A percentile compares a stretch with the other conserved stretches of the same genome.
Evolutionary conservation across 2,797 vertebrate genomes (phyloP).

Genomic region (Botia almorhae): DNA sequence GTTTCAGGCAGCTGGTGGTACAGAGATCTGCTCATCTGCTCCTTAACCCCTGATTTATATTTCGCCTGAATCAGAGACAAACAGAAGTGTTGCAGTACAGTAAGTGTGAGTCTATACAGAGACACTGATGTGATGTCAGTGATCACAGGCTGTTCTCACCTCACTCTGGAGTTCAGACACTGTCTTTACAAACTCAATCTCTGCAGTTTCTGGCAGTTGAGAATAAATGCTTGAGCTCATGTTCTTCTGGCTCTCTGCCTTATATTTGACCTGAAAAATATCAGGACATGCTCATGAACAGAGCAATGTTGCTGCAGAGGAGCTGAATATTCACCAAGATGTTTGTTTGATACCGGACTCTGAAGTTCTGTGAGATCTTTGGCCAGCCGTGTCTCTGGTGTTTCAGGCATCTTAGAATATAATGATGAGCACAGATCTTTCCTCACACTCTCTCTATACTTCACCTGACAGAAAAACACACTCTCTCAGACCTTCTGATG

Average conservation of each 20-base stretch:
- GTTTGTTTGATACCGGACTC: constrained; percentile 81
- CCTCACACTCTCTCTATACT: constrained; percentile 85
- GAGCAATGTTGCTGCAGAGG: background rate
- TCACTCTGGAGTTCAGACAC: constrained; percentile 81
- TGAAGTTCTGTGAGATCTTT: constrained; percentile 84
- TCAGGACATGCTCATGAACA: background rate
- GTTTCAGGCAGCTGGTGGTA: constrained; percentile 85
- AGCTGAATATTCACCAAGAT: background rate
- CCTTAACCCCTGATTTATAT: constrained; percentile 79
- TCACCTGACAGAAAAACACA: constrained; percentile 72
- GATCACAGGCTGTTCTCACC: constrained; percentile 67
- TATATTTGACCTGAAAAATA: constrained; percentile 31
- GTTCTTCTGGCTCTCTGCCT: constrained; percentile 21
- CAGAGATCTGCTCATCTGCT: constrained; percentile 76
- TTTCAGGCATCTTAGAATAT: constrained; percentile 86
- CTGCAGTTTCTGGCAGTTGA: constrained; percentile 53
- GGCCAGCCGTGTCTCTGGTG: constrained; percentile 86
- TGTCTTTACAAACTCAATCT: constrained; percentile 55
- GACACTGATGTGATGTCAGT: background rate
- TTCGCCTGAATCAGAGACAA: constrained; percentile 69
- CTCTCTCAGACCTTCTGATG: background rate
- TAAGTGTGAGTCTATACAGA: background rate
- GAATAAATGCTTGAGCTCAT: constrained; percentile 54
- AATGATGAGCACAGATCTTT: constrained; percentile 74
- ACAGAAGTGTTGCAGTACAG: background rate